Percentiles rank a stretch among this genome's conserved stretches.
Conservation (phyloP, 2,113 vertebrate species). For the Gymnogyps californianus region DNA sequence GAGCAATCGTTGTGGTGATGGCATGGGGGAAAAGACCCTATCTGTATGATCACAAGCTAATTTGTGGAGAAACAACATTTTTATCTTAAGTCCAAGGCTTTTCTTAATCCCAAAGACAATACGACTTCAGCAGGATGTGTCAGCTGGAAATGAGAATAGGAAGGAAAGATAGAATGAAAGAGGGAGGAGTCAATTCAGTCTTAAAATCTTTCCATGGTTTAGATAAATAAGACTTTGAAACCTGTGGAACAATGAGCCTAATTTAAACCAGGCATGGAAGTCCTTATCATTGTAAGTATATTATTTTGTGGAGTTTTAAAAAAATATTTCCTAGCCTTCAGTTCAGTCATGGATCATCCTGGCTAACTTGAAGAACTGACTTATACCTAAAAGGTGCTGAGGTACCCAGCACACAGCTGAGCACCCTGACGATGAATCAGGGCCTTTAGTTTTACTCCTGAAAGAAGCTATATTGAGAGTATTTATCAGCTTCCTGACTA, state of each 20-base stretch:
- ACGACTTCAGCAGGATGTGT: neutral
- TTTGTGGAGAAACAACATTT: neutral
- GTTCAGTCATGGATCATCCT: neutral
- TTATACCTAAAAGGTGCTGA: neutral
- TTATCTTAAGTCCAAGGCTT: neutral
- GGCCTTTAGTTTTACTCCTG: neutral
- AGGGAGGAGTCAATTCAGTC: neutral
- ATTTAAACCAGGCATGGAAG: neutral
- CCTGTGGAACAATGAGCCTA: neutral
- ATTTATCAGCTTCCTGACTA: neutral
- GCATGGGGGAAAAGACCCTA: accelerated
- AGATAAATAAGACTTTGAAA: neutral
- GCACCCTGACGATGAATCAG: neutral
- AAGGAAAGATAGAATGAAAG: neutral
- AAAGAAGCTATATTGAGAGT: neutral
- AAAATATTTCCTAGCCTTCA: neutral
- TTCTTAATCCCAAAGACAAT: neutral
- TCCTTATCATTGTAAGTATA: neutral
- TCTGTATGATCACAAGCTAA: neutral
- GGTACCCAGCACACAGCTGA: neutral
- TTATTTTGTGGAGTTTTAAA: neutral
- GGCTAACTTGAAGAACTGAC: neutral
- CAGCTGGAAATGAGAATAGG: neutral
- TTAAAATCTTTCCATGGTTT: neutral
- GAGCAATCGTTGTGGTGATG: neutral